These are phyloP conservation scores for Fregetta grallaria DNA, from an alignment of 2,113 vertebrate species.

Conservation along the genomic window DNA sequence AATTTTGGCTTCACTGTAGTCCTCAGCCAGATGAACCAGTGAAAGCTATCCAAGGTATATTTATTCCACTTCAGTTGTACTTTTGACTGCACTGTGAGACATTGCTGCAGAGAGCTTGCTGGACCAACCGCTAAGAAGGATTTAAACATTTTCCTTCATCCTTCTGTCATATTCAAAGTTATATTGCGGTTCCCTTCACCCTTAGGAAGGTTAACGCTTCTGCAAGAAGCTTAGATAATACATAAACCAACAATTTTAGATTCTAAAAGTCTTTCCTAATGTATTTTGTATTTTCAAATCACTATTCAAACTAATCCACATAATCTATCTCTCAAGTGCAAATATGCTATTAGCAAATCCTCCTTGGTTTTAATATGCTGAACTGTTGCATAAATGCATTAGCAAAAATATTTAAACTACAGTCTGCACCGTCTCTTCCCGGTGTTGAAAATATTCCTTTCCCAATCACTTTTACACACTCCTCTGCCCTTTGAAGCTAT, in stretches of 20 bases:
- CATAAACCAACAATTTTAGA: not conserved
- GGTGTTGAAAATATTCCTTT: not conserved
- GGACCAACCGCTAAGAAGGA: not conserved
- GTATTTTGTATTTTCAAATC: not conserved
- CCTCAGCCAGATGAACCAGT: not conserved
- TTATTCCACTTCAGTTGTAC: not conserved
- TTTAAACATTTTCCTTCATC: not conserved
- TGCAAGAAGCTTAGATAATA: not conserved
- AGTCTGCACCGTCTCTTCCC: not conserved
- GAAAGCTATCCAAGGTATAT: not conserved
- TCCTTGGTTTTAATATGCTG: not conserved
- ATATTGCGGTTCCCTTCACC: not conserved
- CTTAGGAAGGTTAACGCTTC: not conserved
- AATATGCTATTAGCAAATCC: not conserved
- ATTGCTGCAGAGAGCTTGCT: not conserved
- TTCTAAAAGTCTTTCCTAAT: not conserved
- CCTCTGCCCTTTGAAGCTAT: not conserved
- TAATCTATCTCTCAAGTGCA: not conserved
- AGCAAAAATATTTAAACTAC: not conserved
- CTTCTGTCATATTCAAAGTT: not conserved
- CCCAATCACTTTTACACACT: not conserved
- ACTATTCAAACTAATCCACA: not conserved
- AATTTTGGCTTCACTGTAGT: not conserved
- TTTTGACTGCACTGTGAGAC: not conserved
- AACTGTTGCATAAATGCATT: not conserved